A percentile compares a stretch with the other conserved stretches of the same genome.
phyloP scores from a whole-genome alignment of 2,113 vertebrate genomes.

The Mastomys natalensis region DNA sequence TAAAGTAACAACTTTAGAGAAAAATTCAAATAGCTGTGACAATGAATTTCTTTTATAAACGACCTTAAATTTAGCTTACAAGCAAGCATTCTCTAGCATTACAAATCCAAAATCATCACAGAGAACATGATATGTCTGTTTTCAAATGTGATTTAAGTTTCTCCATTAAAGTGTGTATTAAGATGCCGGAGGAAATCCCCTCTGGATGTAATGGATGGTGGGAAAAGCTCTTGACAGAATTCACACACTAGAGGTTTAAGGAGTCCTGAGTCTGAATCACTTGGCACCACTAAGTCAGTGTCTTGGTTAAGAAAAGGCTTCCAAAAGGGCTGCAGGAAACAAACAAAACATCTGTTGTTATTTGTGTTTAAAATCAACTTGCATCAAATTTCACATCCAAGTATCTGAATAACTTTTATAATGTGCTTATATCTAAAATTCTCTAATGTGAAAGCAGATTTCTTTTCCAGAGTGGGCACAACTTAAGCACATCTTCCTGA shows the following conservation, averaged over 20 bases:
- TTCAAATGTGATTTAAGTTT: conserved; percentile 88
- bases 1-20: conserved; percentile 75
- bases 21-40: conserved; percentile 73
- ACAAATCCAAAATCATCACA: conserved; percentile 68
- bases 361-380: conserved; percentile 72
- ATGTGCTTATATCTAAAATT: conserved; percentile 57
- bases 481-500: conserved; percentile 5
- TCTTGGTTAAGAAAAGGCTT: conserved; percentile 90
- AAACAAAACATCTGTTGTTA: conserved; percentile 79
- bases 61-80: conserved; percentile 72
- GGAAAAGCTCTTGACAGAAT: conserved; percentile 96
- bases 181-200: conserved; percentile 95
- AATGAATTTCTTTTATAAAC: conserved; percentile 77
- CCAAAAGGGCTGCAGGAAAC: conserved; percentile 93
- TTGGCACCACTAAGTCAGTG: conserved; percentile 86
- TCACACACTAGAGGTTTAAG: conserved; percentile 92
- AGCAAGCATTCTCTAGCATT: conserved; percentile 77
- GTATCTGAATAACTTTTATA: conserved; percentile 44
- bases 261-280: conserved; percentile 88
- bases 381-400: conserved; percentile 58
- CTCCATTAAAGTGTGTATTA: conserved; percentile 94
- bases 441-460: conserved; percentile 53
- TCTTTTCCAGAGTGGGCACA: conserved; percentile 56
- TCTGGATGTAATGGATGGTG: conserved; percentile 89
- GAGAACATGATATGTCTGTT: conserved; percentile 68